Percentiles rank a stretch among this genome's conserved stretches.
Conservation (phyloP, 2,113 vertebrate genomes). For the Myotis brandtii region DNA sequence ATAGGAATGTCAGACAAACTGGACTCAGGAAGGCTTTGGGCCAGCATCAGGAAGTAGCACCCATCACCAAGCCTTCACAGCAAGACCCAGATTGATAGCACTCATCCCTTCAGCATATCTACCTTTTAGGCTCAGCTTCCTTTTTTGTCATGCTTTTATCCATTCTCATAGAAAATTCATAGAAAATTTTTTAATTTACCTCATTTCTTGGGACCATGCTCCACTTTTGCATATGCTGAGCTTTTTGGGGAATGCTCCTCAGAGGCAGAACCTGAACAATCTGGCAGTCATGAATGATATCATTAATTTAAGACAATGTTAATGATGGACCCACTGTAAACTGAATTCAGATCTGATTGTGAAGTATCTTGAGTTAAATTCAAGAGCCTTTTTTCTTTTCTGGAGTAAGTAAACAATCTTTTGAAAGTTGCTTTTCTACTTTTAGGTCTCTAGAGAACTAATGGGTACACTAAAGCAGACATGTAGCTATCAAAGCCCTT, state of each 20-base stretch:
- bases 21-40: background rate
- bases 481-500: background rate
- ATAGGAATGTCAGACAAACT: background rate
- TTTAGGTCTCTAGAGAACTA: background rate
- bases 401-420: background rate
- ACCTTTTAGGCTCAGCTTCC: background rate
- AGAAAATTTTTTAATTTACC: background rate
- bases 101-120: background rate
- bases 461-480: background rate
- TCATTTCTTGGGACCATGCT: background rate
- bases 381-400: background rate
- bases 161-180: background rate
- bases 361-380: conserved; percentile 2
- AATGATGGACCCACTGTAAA: background rate
- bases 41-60: background rate
- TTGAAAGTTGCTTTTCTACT: background rate
- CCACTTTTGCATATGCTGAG: background rate
- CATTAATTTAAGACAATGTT: background rate
- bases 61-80: background rate
- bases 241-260: background rate
- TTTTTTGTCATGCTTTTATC: background rate
- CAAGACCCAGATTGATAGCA: background rate
- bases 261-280: background rate
- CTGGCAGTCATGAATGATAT: background rate
- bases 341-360: background rate